Conservation (phyloP, 2,797 vertebrate genomes). For the Oreortyx pictus region DNA sequence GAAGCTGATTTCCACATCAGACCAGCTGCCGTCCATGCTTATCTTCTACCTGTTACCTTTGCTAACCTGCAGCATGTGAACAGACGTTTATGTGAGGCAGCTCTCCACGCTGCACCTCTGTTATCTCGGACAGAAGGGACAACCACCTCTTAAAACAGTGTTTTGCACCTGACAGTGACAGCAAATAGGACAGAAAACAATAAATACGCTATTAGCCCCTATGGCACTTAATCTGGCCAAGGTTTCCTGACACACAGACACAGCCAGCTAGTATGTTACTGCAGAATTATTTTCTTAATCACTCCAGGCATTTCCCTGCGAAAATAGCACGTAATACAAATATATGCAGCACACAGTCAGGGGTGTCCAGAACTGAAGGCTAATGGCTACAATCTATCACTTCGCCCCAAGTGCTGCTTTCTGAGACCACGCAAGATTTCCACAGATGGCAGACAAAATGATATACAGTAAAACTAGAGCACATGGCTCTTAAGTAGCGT, state of each 20-base stretch:
- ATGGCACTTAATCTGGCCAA: neutral
- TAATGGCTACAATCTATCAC: neutral
- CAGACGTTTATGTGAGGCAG: neutral
- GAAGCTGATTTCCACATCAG: neutral
- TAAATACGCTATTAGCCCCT: neutral
- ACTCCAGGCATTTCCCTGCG: neutral
- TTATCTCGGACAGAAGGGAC: neutral
- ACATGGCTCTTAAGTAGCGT: neutral
- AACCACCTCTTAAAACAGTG: neutral
- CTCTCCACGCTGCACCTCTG: neutral
- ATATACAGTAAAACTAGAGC: accelerated
- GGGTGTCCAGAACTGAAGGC: neutral
- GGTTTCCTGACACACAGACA: neutral
- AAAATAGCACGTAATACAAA: accelerated
- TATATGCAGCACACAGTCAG: accelerated
- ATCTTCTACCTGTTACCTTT: neutral
- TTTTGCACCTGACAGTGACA: neutral
- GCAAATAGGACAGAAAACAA: neutral
- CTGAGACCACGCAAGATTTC: neutral
- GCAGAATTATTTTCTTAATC: neutral
- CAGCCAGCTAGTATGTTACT: neutral
- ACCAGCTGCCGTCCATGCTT: neutral
- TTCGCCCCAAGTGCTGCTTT: neutral
- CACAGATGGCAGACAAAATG: accelerated
- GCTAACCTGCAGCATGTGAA: neutral